Evolutionary conservation across 2,797 vertebrate genomes (phyloP), one percentile per base, ranked within the genome.

Genomic region (Pteronotus mesoamericanus): DNA sequence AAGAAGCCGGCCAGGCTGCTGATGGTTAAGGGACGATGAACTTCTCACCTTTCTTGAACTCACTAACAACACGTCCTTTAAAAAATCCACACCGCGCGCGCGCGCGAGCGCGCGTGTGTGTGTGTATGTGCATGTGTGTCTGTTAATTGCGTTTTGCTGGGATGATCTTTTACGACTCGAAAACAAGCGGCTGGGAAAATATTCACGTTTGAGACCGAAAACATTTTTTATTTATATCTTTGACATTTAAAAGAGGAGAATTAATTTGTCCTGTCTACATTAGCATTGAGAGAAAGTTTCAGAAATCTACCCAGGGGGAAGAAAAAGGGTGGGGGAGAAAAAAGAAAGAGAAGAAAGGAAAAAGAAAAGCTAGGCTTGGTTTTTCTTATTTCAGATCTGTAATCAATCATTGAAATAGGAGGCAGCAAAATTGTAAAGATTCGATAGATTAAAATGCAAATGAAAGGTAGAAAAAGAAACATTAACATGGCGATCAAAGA

Each of bases 381-480:
- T 95, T 97, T 98, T 97, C 98, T 95, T 97, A 98, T 98, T 98
- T 98, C 97, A 98, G 98, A 98, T 98, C 98, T 98, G 98, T 98
- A 98, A 98, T 98, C 98, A 98, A 98, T 98, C 98, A 98, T 96
- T 97, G 97, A 98, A 98, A 98, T 98, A 98, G 98, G 98, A 98
- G 98, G 98, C 98, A 98, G 98, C 97, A 98, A 98, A 98, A 98
- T 98, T 98, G 98, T 98, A 98, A 98, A 98, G 98, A 98, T 98
- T 98, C 98, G 98, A 98, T 98, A 98, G 98, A 98, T 99, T 98
- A 98, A 98, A 98, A 99, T 98, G 98, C 98, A 99, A 99, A 99
- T 98, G 98, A 98, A 98, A 98, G 98, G 97, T 98, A 98, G 98
- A 98, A 98, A 98, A 98, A 98, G 98, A 98, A 98, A 98, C 98